phyloP scores from a whole-genome alignment of 1,140 invertebrate genomes.

The Drosophila micromelanica region DNA sequence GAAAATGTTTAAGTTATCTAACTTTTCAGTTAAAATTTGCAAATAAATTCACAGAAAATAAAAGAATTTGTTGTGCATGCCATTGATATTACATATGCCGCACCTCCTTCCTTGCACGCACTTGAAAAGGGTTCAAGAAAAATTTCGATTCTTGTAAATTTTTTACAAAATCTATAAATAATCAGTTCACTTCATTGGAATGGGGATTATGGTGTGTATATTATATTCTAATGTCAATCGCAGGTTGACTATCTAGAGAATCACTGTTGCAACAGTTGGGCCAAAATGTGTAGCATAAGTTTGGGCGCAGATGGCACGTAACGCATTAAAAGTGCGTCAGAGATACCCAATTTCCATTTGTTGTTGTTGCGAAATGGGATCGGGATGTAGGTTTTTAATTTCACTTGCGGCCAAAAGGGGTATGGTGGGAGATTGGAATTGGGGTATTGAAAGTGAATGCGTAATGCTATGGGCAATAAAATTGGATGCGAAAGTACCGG shows the following conservation, averaged over 20 bases:
- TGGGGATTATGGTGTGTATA: neutral
- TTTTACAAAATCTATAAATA: neutral
- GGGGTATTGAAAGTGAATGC: conserved; percentile 45
- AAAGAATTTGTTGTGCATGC: no score
- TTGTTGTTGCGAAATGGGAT: neutral
- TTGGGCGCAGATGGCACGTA: conserved; percentile 16
- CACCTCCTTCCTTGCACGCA: no score
- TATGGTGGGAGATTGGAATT: conserved; percentile 20
- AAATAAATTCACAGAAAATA: no score
- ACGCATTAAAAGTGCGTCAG: conserved; percentile 23
- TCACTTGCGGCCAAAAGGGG: no score
- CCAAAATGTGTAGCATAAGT: conserved; percentile 11
- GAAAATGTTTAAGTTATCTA: no score
- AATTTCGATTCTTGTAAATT: neutral
- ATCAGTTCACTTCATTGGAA: neutral
- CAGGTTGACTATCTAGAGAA: neutral
- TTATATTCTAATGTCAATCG: neutral
- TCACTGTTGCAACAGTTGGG: conserved; percentile 30
- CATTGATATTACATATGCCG: neutral
- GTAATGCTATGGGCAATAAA: conserved; percentile 39
- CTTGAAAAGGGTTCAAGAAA: neutral
- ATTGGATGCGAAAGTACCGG: conserved; percentile 38
- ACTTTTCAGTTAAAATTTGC: no score
- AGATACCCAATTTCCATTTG: conserved; percentile 39
- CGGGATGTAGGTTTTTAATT: no score